Evolutionary conservation across 2,888 invertebrate genomes (phyloP), one percentile per base, ranked within the genome.

Genomic region (Notocelia uddmanniana): DNA sequence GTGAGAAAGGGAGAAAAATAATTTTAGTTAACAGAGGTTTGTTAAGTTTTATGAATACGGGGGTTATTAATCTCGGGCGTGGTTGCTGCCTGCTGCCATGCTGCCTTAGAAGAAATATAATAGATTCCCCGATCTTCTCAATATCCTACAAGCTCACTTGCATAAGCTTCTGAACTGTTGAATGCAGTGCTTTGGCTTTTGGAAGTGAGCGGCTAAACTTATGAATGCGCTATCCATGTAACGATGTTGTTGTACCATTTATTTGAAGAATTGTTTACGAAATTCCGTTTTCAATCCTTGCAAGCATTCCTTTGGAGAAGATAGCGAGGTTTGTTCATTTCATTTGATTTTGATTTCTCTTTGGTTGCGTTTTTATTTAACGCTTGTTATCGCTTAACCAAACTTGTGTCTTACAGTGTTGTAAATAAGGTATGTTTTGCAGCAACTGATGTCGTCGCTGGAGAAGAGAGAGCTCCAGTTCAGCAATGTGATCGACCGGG

Each of bases 401-500:
- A 55, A 18, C 1, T 48, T 10, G 68, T 13, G 23, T 54, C 1
- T 58, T 48, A 1, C 11, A 5, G 26, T 15, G n/a, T 18, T 66
- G n/a, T 13, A 70, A 37, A 78, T 72, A 67, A 50, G 55, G 60
- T 64, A 45, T 10, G 21, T 68, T 55, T 72, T 55, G 2, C 91
- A 98, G 98, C 97, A 97, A 89, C 94, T 99, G 85, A 98, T 99
- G 97, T 98, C 97, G 78, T 99, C 99, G 77, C 94, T 99, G 85
- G 99, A 99, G 91, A 97, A 98, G 86, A 96, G 99, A 64, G 99
- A 99, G 91, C 96, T 98, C 72, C 98, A 99, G 89, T 98, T 99
- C 93, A 98, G 98, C 83, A 97, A 98, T 71, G 98, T 99, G 52
- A 97, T 99, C 89, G 99, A 99, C 90, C 96, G 98, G 73, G 99